A percentile compares a stretch with the other conserved stretches of the same genome.
phyloP scores from a whole-genome alignment of 2,113 vertebrate genomes.

The Nesoenas mayeri region DNA sequence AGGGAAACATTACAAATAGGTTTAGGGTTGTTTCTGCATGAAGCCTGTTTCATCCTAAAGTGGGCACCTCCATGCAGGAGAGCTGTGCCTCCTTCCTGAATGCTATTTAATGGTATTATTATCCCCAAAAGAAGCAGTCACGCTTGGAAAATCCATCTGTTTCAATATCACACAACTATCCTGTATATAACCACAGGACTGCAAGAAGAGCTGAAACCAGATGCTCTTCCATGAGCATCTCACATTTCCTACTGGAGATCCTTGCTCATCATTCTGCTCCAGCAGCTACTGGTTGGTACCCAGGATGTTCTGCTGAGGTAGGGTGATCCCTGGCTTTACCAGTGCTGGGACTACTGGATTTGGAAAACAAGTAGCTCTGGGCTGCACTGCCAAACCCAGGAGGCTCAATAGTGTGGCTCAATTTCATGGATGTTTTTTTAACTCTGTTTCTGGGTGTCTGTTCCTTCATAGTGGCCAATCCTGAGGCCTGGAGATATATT shows the following conservation, averaged over 20 bases:
- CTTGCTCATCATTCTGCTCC: background rate
- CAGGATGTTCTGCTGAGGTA: background rate
- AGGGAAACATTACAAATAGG: background rate
- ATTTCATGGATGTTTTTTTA: background rate
- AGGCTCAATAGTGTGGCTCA: accelerated
- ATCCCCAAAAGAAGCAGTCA: background rate
- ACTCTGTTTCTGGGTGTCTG: too few species aligned
- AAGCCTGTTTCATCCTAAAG: background rate
- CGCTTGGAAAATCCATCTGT: conserved; percentile 33
- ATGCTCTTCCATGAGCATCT: background rate
- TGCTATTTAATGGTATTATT: background rate
- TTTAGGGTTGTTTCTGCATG: background rate
- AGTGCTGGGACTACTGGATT: too few species aligned
- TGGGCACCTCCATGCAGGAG: accelerated
- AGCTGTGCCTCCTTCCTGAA: background rate
- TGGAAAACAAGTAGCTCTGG: background rate
- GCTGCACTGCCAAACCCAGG: background rate
- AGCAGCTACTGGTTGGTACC: background rate
- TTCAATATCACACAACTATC: background rate
- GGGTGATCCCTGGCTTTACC: background rate
- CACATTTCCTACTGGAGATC: accelerated
- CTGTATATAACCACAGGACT: background rate
- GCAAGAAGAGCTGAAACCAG: background rate
- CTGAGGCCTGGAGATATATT: background rate
- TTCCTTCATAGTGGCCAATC: background rate